These are phyloP conservation scores for Baronia brevicornis DNA, from an alignment of 2,888 invertebrate species.

Conservation along the genomic window DNA sequence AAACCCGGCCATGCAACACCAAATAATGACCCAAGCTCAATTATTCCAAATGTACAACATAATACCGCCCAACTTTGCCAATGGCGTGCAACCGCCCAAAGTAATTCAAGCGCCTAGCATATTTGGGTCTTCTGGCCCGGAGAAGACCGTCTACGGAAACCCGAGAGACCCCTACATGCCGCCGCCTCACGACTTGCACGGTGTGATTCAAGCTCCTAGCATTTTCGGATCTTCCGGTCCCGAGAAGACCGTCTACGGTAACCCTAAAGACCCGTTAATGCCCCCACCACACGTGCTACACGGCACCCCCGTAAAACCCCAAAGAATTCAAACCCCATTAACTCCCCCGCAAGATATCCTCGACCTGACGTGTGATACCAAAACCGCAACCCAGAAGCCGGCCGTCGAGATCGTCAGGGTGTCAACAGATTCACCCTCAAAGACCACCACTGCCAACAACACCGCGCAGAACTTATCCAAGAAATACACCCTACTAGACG, in stretches of 20 bases:
- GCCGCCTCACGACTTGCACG: slow-evolving; percentile 67
- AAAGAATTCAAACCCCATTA: slow-evolving; percentile 27
- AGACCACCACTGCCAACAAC: slow-evolving; percentile 51
- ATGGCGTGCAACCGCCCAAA: slow-evolving; percentile 62
- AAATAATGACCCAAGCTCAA: slow-evolving; percentile 67
- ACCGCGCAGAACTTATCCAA: slow-evolving; percentile 63
- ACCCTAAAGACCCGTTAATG: slow-evolving; percentile 81
- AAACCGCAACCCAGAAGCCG: slow-evolving; percentile 38
- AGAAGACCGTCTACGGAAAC: slow-evolving; percentile 82
- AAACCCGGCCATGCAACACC: slow-evolving; percentile 59
- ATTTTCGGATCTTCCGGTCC: slow-evolving; percentile 75
- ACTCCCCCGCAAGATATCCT: slow-evolving; percentile 73
- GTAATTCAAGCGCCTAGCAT: slow-evolving; percentile 78
- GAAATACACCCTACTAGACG: slow-evolving; percentile 57
- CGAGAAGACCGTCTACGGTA: slow-evolving; percentile 81
- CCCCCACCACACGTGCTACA: slow-evolving; percentile 69
- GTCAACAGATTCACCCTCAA: slow-evolving; percentile 33
- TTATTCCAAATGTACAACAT: slow-evolving; percentile 60
- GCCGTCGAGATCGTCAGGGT: slow-evolving; percentile 78
- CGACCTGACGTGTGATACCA: slow-evolving; percentile 77
- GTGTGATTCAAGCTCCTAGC: slow-evolving; percentile 77
- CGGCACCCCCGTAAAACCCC: slow-evolving; percentile 53
- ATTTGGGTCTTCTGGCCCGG: slow-evolving; percentile 72
- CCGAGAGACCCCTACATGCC: slow-evolving; percentile 81
- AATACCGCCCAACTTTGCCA: slow-evolving; percentile 41